Conservation (phyloP, 2,113 vertebrate species). For the Psettodes erumei region DNA sequence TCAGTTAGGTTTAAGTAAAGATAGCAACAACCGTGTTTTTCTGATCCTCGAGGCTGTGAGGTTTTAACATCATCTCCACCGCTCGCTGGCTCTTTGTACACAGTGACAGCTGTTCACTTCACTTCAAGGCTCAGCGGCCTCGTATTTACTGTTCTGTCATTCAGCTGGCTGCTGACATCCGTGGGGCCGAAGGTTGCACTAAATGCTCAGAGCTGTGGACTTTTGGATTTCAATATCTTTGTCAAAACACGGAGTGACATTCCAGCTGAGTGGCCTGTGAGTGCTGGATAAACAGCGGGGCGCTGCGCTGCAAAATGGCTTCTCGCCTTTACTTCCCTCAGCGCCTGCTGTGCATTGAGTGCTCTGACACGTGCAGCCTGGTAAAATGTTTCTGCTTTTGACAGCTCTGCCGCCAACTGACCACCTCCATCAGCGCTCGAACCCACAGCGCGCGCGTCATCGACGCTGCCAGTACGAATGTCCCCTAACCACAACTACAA, state of each 20-base stretch:
- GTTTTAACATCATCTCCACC: neutral
- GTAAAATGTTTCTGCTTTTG: slow-evolving; percentile 43
- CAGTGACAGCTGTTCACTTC: neutral
- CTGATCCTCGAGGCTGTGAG: neutral
- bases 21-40: neutral
- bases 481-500: neutral
- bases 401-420: slow-evolving; percentile 49
- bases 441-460: neutral
- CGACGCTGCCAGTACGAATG: neutral
- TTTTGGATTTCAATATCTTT: slow-evolving; percentile 36
- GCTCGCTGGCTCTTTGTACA: neutral
- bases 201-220: slow-evolving; percentile 27
- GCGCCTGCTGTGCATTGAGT: slow-evolving; percentile 31
- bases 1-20: neutral
- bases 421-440: slow-evolving; percentile 42
- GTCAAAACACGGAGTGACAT: slow-evolving; percentile 35
- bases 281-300: slow-evolving; percentile 46
- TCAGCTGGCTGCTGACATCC: slow-evolving; percentile 5
- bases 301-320: slow-evolving; percentile 50
- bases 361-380: slow-evolving; percentile 48
- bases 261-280: slow-evolving; percentile 27
- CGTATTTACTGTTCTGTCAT: slow-evolving; percentile 21
- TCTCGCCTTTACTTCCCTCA: slow-evolving; percentile 31
- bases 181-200: neutral
- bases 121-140: slow-evolving; percentile 10